phyloP scores from a whole-genome alignment of 2,797 vertebrate genomes.

The Cossypha polioptera region DNA sequence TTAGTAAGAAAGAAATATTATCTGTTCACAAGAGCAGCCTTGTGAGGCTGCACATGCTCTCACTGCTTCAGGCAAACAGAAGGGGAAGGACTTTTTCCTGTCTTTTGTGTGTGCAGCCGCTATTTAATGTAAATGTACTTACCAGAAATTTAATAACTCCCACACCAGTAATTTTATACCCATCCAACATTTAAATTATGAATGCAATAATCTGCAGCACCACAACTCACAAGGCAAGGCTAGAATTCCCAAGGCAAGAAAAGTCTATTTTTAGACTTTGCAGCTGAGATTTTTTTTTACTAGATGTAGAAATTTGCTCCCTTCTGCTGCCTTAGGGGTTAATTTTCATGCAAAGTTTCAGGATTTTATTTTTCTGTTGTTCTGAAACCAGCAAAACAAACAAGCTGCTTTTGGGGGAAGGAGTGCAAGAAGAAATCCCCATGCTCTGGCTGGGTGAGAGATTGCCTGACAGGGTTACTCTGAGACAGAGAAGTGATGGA shows the following conservation, averaged over 20 bases:
- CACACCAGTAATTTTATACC: conserved; percentile 32
- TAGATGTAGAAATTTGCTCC: neutral
- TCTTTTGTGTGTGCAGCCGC: neutral
- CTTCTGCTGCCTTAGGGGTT: neutral
- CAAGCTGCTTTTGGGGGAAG: neutral
- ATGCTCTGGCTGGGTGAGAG: accelerated
- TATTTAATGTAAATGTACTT: conserved; percentile 50
- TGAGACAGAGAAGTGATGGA: neutral
- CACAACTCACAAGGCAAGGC: neutral
- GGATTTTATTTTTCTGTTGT: neutral
- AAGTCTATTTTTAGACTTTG: conserved; percentile 40
- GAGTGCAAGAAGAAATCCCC: neutral
- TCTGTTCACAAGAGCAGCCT: neutral
- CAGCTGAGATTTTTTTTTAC: neutral
- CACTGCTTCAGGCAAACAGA: neutral
- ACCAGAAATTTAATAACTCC: conserved; percentile 44
- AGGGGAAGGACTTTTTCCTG: neutral
- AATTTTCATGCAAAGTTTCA: neutral
- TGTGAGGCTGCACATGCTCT: neutral
- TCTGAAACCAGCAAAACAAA: neutral
- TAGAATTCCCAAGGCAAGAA: conserved; percentile 1
- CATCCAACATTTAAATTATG: conserved; percentile 46
- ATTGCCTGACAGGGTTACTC: neutral
- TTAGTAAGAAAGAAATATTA: neutral
- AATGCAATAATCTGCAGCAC: conserved; percentile 30